Evolutionary conservation across 2,113 vertebrate genomes (phyloP).

Genomic region (Chloebia gouldiae): DNA sequence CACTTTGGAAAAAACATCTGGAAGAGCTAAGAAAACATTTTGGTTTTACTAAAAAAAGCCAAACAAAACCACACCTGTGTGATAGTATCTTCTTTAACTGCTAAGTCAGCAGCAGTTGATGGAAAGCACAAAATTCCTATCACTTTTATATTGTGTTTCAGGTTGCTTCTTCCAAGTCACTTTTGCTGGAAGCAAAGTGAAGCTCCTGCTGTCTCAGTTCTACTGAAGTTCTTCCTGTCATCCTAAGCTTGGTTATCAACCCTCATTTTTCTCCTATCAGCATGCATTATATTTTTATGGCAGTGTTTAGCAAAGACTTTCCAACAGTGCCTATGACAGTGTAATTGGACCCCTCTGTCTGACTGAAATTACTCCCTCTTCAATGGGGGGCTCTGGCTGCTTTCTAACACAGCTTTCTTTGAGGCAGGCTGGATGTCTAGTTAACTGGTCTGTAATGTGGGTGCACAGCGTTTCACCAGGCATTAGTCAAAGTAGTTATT

Average conservation of each 20-base stretch:
- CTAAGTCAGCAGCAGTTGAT: not conserved
- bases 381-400: not conserved
- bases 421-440: not conserved
- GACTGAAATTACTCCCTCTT: not conserved
- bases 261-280: not conserved
- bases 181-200: not conserved
- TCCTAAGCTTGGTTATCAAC: not conserved
- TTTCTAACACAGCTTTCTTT: not conserved
- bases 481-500: not conserved
- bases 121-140: not conserved
- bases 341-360: not conserved
- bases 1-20: not conserved
- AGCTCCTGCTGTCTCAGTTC: not conserved
- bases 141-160: not conserved
- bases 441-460: not conserved
- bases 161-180: not conserved
- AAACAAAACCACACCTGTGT: not conserved
- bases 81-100: not conserved
- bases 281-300: not conserved
- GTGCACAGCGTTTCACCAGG: not conserved
- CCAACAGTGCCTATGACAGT: not conserved
- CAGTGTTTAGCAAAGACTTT: not conserved
- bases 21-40: not conserved
- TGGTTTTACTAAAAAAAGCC: not conserved
- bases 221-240: slow-evolving; percentile 14